Conservation (phyloP, 2,888 invertebrate genomes). For the Metacarcinus magister region DNA sequence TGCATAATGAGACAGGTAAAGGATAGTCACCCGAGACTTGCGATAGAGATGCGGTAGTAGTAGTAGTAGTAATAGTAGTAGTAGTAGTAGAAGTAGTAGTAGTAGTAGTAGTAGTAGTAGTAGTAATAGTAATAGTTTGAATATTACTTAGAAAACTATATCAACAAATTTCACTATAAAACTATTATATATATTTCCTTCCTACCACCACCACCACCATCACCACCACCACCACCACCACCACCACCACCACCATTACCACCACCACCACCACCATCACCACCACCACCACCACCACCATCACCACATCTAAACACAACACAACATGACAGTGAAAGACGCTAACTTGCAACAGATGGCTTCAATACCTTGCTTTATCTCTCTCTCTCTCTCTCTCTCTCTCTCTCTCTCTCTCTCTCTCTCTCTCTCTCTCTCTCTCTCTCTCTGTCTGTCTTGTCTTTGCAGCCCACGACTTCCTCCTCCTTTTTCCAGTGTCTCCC, state of each 20-base stretch:
- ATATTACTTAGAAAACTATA: not conserved
- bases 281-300: not conserved
- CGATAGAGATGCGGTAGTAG: not conserved
- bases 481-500: not conserved
- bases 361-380: not conserved
- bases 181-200: not conserved
- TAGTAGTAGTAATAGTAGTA: constrained; percentile 26
- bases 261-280: not conserved
- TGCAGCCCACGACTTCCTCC: not conserved
- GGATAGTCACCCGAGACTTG: not conserved
- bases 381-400: constrained; percentile 9
- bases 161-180: too few relatives aligned
- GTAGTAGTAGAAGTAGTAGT: constrained; percentile 6
- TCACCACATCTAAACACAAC: not conserved
- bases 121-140: not conserved
- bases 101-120: constrained; percentile 26
- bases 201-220: not conserved
- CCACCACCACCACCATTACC: not conserved
- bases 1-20: too few relatives aligned
- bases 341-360: too few relatives aligned
- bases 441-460: not conserved
- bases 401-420: not conserved
- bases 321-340: not conserved
- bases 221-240: not conserved
- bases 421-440: not conserved